A percentile compares a stretch with the other conserved stretches of the same genome.
phyloP scores from a whole-genome alignment of 2,888 invertebrate species.

The Adineta ricciae region DNA sequence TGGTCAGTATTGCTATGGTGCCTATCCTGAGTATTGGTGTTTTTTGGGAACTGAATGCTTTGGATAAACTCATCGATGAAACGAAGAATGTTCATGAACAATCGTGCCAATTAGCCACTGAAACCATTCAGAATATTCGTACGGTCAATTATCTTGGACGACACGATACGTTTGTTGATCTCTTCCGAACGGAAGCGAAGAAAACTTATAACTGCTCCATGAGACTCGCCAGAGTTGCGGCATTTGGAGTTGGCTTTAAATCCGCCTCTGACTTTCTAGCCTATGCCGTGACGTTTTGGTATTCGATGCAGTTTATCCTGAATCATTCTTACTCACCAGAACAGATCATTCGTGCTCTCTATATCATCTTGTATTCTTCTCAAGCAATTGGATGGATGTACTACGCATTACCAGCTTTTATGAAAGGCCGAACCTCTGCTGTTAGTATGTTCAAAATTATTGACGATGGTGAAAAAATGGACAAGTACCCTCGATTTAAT shows the following conservation, averaged over 20 bases:
- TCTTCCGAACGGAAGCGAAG: neutral
- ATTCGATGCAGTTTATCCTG: slow-evolving; percentile 41
- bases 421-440: neutral
- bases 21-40: slow-evolving; percentile 49
- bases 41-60: too few relatives aligned
- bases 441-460: neutral
- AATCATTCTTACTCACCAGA: too few relatives aligned
- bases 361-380: too few relatives aligned
- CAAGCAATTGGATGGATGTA: too few relatives aligned
- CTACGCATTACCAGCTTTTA: neutral
- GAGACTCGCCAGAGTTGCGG: too few relatives aligned
- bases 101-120: neutral
- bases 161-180: too few relatives aligned
- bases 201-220: neutral
- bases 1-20: slow-evolving; percentile 47
- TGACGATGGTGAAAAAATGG: neutral
- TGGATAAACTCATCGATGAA: too few relatives aligned
- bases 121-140: neutral
- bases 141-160: neutral
- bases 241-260: neutral
- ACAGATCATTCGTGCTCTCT: too few relatives aligned
- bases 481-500: neutral
- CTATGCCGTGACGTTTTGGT: slow-evolving; percentile 49
- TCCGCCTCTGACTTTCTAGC: slow-evolving; percentile 35
- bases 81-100: too few relatives aligned